Conservation (phyloP, 2,797 vertebrate genomes). For the Leucoraja ocellata region DNA sequence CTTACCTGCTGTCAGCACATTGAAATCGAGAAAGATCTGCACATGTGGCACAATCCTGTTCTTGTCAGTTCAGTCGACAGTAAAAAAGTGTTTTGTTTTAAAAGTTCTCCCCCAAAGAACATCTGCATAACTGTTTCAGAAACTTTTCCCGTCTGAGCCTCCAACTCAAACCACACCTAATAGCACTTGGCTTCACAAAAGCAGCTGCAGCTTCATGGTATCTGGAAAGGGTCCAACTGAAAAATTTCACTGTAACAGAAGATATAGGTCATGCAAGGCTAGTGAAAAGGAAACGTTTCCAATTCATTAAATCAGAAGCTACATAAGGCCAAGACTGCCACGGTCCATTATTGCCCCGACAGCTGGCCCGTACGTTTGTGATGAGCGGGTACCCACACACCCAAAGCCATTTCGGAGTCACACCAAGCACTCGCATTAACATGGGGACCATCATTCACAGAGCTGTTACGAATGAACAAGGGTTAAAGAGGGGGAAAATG, state of each 20-base stretch:
- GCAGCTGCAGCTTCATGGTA: conserved; percentile 13
- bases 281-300: conserved; percentile 39
- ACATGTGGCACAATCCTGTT: neutral
- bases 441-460: neutral
- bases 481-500: neutral
- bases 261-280: conserved; percentile 32
- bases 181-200: conserved; percentile 22
- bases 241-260: conserved; percentile 40
- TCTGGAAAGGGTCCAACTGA: conserved; percentile 39
- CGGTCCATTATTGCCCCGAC: conserved; percentile 28
- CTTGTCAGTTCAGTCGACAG: neutral
- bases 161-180: conserved; percentile 18
- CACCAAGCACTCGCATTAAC: neutral
- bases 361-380: conserved; percentile 17
- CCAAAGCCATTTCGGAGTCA: conserved; percentile 9
- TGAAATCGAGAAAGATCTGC: neutral
- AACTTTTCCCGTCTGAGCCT: neutral
- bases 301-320: conserved; percentile 37
- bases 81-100: neutral
- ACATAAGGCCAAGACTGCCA: conserved; percentile 35
- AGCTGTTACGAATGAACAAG: neutral
- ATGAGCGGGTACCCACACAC: neutral
- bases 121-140: conserved; percentile 21
- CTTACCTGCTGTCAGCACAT: conserved; percentile 2
- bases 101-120: neutral